phyloP scores from a whole-genome alignment of 2,797 vertebrate species.

The Catamblyrhynchus diadema region DNA sequence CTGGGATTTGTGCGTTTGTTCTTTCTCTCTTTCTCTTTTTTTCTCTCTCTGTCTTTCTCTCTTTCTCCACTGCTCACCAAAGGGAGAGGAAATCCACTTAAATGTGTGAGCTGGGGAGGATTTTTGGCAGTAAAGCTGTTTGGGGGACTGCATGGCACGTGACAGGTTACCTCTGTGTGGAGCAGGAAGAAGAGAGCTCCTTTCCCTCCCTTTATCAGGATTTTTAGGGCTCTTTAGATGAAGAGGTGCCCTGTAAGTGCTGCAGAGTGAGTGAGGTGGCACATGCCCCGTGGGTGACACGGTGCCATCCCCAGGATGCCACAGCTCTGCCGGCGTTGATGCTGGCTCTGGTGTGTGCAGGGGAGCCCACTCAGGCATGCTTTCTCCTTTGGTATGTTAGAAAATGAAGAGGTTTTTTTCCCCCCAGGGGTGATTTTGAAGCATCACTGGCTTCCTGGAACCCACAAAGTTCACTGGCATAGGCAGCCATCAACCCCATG shows the following conservation, averaged over 20 bases:
- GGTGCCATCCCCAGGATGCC: not conserved
- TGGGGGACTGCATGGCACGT: not conserved
- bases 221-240: not conserved
- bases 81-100: constrained; percentile 26
- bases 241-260: not conserved
- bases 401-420: not conserved
- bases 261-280: not conserved
- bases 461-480: not conserved
- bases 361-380: accelerated
- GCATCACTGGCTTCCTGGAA: not conserved
- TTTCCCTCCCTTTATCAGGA: not conserved
- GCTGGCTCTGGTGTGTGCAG: not conserved
- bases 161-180: accelerated
- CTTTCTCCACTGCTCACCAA: not conserved
- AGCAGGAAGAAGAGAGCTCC: not conserved
- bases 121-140: not conserved
- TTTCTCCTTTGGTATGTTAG: not conserved
- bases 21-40: no score
- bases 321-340: accelerated
- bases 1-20: not conserved
- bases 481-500: not conserved
- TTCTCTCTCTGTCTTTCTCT: not conserved
- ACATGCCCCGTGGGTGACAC: accelerated
- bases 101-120: not conserved
- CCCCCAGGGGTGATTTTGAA: not conserved